Evolutionary conservation across 2,113 vertebrate species (phyloP), one percentile per base, ranked within the genome.

Genomic region (Ciconia maguari): DNA sequence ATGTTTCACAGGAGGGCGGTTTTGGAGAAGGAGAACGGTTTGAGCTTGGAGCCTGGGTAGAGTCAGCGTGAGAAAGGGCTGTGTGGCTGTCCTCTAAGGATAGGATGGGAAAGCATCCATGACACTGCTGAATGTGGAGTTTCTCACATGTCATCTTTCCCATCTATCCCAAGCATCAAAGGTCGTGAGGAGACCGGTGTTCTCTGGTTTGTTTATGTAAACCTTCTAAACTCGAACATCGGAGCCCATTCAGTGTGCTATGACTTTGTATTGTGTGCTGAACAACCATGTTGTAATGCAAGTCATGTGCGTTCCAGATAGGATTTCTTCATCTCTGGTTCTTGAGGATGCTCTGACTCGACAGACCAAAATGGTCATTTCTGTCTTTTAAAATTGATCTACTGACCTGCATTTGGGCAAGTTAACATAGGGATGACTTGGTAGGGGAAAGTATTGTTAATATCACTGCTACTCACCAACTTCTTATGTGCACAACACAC

Each of bases 401-500:
- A 13, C 48, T 84, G 68, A 44, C 44, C 41, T 87, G 41, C 19
- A 24, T 79, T 80, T 85, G 18, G 27, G 49, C 54, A 92, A 76
- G 17, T 49, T 76, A 58, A 82, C 83, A 12, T 44, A 19, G 36
- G 15, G 11, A 9, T 49, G 32, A 42, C 9, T 82, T 83, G 22
- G 6, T 14, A 19, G 25, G 29, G 44, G 7, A 42, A 48, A 27
- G 21, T 58, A n/a, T 5, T 90, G 54, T 61, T 69, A 27, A 21
- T 29, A 15, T 44, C n/a, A 13, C n/a, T 60, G 41, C 48, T 70
- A 26, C 46, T 75, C 78, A 42, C 58, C 71, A 72, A 1, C 25
- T 71, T 68, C 48, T 82, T 1, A 0, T 13, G 36, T 51, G 61
- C 24, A 25, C 42, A 62, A 0, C 55, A 34, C 11, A 27, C 12